These are phyloP conservation scores for Heliconius aoede DNA, from an alignment of 2,888 invertebrate genomes.

Conservation along the genomic window DNA sequence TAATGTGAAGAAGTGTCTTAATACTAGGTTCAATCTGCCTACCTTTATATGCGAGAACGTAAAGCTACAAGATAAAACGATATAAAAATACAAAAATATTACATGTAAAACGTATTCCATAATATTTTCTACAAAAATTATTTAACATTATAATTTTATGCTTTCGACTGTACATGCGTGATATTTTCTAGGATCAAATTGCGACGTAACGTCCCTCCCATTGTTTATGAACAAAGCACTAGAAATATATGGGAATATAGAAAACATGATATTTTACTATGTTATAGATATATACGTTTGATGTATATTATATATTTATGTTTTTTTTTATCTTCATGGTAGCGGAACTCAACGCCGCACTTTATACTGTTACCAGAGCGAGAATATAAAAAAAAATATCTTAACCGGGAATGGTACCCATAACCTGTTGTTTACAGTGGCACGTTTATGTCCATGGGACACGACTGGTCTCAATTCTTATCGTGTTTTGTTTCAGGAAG, in stretches of 20 bases:
- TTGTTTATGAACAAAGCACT: slow-evolving; percentile 42
- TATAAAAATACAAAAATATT: not conserved
- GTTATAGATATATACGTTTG: not conserved
- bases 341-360: not conserved
- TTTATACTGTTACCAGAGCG: not conserved
- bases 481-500: no score
- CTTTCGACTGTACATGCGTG: slow-evolving; percentile 33
- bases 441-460: no score
- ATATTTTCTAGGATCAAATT: slow-evolving; percentile 45
- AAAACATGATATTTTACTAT: slow-evolving; percentile 27
- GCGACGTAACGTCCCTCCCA: slow-evolving; percentile 36
- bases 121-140: not conserved
- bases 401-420: no score
- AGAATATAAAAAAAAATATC: no score
- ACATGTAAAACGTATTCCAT: not conserved
- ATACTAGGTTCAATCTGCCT: not conserved
- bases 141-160: slow-evolving; percentile 16
- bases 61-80: not conserved
- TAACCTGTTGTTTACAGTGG: not conserved
- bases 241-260: slow-evolving; percentile 28
- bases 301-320: not conserved
- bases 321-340: not conserved
- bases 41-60: not conserved
- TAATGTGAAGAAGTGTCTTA: not conserved
- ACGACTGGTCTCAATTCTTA: no score